Conservation (phyloP, 2,113 vertebrate species). For the Ochotona princeps region DNA sequence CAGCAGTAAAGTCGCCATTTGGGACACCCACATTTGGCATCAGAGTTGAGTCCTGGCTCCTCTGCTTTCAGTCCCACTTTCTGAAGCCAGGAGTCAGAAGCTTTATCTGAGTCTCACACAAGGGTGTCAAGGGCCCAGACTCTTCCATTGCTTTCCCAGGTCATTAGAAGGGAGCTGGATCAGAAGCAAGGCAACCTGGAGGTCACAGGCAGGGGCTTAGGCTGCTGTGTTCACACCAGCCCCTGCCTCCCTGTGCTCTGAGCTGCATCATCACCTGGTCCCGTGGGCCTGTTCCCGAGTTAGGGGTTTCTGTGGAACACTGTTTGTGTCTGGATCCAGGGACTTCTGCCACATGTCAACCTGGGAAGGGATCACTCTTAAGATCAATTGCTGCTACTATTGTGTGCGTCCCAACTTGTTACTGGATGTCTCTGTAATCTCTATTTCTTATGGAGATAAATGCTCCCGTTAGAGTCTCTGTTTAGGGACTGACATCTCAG, state of each 20-base stretch:
- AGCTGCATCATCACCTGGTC: neutral
- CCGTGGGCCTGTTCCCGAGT: neutral
- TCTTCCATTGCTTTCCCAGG: too few species aligned
- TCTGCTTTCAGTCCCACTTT: too few species aligned
- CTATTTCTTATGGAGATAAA: slow-evolving; percentile 13
- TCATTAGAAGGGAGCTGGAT: too few species aligned
- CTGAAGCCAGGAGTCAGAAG: too few species aligned
- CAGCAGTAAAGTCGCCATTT: too few species aligned
- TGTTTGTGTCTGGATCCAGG: neutral
- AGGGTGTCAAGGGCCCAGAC: too few species aligned
- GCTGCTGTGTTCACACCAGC: too few species aligned
- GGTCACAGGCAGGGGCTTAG: too few species aligned
- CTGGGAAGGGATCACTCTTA: slow-evolving; percentile 17
- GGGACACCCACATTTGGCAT: too few species aligned
- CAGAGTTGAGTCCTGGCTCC: too few species aligned
- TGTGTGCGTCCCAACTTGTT: neutral
- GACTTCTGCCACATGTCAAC: neutral
- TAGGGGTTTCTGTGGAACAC: neutral
- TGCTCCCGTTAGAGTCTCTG: neutral
- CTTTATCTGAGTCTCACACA: too few species aligned
- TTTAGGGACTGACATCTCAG: neutral
- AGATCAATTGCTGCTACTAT: neutral
- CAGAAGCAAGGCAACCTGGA: too few species aligned
- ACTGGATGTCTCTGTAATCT: slow-evolving; percentile 23
- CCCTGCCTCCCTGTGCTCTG: neutral